Conservation (phyloP, 2,888 invertebrate species). For the Drosophila gaucha region DNA sequence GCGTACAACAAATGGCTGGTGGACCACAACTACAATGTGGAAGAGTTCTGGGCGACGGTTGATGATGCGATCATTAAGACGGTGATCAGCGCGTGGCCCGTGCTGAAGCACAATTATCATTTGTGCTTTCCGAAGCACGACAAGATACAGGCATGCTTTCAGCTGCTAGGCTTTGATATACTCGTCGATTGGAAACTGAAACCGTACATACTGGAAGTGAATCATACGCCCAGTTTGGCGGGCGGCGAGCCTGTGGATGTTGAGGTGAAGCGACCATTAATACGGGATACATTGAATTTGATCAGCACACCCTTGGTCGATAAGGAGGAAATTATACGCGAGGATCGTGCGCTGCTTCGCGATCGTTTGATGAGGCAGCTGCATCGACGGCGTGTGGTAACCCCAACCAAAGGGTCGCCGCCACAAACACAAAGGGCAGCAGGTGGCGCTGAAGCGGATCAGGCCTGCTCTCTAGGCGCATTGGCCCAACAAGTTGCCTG, state of each 20-base stretch:
- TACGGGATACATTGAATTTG: slow-evolving; percentile 91
- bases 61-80: slow-evolving; percentile 97
- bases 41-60: slow-evolving; percentile 91
- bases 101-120: slow-evolving; percentile 94
- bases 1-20: slow-evolving; percentile 91
- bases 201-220: slow-evolving; percentile 95
- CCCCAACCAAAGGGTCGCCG: neutral
- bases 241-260: slow-evolving; percentile 91
- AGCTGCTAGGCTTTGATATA: slow-evolving; percentile 95
- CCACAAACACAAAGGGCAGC: neutral
- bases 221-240: slow-evolving; percentile 96
- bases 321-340: slow-evolving; percentile 88
- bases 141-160: slow-evolving; percentile 94
- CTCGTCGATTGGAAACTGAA: slow-evolving; percentile 93
- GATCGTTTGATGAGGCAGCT: slow-evolving; percentile 47
- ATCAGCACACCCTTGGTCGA: slow-evolving; percentile 91
- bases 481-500: slow-evolving; percentile 88
- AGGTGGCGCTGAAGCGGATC: slow-evolving; percentile 12
- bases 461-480: slow-evolving; percentile 82
- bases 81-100: slow-evolving; percentile 93
- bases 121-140: slow-evolving; percentile 95
- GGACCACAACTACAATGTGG: slow-evolving; percentile 89
- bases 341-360: slow-evolving; percentile 86
- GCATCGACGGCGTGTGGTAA: slow-evolving; percentile 83
- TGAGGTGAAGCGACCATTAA: slow-evolving; percentile 93